Evolutionary conservation across 2,888 invertebrate species (phyloP).

Genomic region (Pristionchus arcanus): DNA sequence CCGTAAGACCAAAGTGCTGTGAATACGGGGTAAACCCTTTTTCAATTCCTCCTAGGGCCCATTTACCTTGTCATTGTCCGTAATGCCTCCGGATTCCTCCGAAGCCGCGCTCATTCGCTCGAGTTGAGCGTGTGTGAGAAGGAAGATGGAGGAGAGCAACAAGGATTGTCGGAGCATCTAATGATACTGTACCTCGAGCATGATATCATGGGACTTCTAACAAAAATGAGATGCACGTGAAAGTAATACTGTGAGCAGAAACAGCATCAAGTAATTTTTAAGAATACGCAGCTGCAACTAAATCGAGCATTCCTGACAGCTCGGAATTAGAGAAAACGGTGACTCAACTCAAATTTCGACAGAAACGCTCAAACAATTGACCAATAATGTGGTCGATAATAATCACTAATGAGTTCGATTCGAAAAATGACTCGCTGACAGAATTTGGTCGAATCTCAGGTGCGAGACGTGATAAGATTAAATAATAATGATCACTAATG

Average conservation of each 20-base stretch:
- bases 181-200: neutral
- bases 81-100: neutral
- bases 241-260: neutral
- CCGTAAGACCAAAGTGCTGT: no score
- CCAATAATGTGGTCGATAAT: neutral
- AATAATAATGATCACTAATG: neutral
- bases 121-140: conserved; percentile 1
- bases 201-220: neutral
- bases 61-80: conserved; percentile 34
- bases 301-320: neutral
- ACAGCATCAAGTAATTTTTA: no score
- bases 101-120: conserved; percentile 15
- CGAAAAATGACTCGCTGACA: no score
- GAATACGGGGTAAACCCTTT: neutral
- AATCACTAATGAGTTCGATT: neutral
- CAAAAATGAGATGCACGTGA: neutral
- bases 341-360: neutral
- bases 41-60: no score
- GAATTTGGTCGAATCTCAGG: no score
- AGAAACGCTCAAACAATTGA: neutral
- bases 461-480: no score
- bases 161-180: neutral
- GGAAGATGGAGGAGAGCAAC: neutral
- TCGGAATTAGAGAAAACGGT: neutral
- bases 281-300: neutral